Evolutionary conservation across 2,888 invertebrate genomes (phyloP).

Genomic region (Brenthis daphne): DNA sequence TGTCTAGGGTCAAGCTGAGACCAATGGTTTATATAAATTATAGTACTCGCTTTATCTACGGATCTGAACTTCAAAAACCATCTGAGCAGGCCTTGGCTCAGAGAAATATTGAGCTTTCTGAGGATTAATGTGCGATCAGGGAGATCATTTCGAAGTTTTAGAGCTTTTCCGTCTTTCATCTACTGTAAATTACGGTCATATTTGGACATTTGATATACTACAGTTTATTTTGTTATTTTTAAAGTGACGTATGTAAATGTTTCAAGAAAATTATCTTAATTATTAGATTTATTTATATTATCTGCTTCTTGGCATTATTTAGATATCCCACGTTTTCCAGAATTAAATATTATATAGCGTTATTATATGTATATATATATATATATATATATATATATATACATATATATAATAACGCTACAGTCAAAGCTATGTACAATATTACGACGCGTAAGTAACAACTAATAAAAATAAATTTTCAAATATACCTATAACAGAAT

Average conservation of each 20-base stretch:
- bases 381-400: too few relatives aligned
- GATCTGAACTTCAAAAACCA: slow-evolving; percentile 40
- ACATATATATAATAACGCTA: too few relatives aligned
- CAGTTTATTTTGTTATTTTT: neutral
- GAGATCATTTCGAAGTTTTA: slow-evolving; percentile 40
- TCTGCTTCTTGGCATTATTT: too few relatives aligned
- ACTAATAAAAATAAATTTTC: too few relatives aligned
- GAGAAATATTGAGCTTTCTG: slow-evolving; percentile 48
- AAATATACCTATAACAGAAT: too few relatives aligned
- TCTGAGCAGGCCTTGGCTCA: slow-evolving; percentile 35
- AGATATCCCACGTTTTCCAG: too few relatives aligned
- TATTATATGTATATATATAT: too few relatives aligned
- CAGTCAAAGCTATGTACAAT: too few relatives aligned
- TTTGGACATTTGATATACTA: slow-evolving; percentile 10
- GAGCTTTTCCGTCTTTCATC: slow-evolving; percentile 12
- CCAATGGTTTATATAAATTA: slow-evolving; percentile 41
- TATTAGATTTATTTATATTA: too few relatives aligned
- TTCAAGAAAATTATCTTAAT: neutral
- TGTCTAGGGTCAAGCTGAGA: slow-evolving; percentile 40
- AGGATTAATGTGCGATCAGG: slow-evolving; percentile 46
- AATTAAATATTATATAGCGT: too few relatives aligned
- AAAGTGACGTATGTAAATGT: neutral
- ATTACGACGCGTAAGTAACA: too few relatives aligned
- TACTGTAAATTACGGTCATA: slow-evolving; percentile 3
- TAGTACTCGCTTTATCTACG: slow-evolving; percentile 36